Base-by-base conservation (phyloP, 2,797 vertebrate species). In the Siniperca obscura region DNA sequence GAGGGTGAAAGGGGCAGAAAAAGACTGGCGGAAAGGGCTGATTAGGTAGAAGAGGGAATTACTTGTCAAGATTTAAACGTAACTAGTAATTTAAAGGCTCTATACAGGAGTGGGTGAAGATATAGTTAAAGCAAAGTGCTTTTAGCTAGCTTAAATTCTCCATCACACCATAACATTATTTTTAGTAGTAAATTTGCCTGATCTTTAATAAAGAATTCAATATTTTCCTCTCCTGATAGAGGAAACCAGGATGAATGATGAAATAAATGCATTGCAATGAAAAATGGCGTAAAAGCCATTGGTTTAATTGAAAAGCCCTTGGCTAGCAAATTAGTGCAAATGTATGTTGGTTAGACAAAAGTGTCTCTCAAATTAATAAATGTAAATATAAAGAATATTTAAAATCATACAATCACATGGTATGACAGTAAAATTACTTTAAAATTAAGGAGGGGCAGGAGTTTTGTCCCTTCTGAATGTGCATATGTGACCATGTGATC, bases 41-140 rank as follows among this genome's bases (percentile, higher is more conserved):
- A 81, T 78, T 70, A 53, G 42, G 38, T 53, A 44, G 25, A 74
- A 67, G 52, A 19, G 25, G 19, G 34, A 80, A 65, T 5, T 62
- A 66, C n/a, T 11, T 13, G 4, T 25, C 13, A 65, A 67, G 0
- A 69, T 67, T 40, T 56, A 16, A 70, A 64, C 2, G 2, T 17
- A 46, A 34, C 25, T 22, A 4, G 21, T 34, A 53, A 14, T 71
- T 14, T 62, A 21, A 67, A 62, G 13, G 13, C 8, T 56, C 4
- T 66, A 1, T 5, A 14, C 3, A 5, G 22, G 48, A n/a, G 16
- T 53, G 22, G 8, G 11, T 64, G 59, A 55, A 10, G 1, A 55
- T 7, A 69, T 13, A 14, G 3, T 61, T 27, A 64, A 44, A 71
- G 25, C 42, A 36, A 19, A 56, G 13, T 36, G 36, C 7, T 52